Evolutionary conservation across 2,797 vertebrate species (phyloP), one percentile per base, ranked within the genome.

Genomic region (Nothura maculosa): DNA sequence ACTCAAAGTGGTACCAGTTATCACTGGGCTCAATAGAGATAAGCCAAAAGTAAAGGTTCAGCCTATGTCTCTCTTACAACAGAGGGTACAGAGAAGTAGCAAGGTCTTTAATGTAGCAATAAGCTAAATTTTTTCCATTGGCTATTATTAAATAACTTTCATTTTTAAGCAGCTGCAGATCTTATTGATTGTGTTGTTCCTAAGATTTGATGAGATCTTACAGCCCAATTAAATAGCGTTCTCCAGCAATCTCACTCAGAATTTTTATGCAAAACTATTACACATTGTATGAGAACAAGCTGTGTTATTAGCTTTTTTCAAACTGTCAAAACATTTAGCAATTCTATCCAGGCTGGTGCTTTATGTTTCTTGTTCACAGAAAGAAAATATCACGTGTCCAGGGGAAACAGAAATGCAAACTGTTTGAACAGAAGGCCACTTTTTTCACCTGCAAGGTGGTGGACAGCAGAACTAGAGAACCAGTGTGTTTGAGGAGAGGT

Each of bases 271-370:
- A 52, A 52, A 87, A 38, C 16, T 0, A 0, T 85, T 74, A 50
- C 32, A 9, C n/a, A 22, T 28, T 69, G 47, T 60, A 87, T 24
- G 42, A 89, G 64, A 81, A 55, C 40, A 88, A 74, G 68, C 72
- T 90, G 81, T 1, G 0, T 88, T 81, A 90, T 19, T 86, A 73
- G 9, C 8, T 63, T 89, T 81, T 92, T 74, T 92, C 64, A 74
- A 61, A 75, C 67, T 86, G 77, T 73, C 72, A 77, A 82, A 93
- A 86, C 70, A 88, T 86, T 88, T 76, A 80, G 36, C 67, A 57
- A 9, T 73, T 32, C 38, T 85, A 40, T 25, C 47, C 55, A 79
- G 52, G 43, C 70, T 74, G 77, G 48, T 70, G 70, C 77, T 82
- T 67, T 43, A n/a, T 67, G 43, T 54, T 82, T 48, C 60, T 62